phyloP scores from a whole-genome alignment of 92 coral and sea anemone species.

The Micromussa lordhowensis region DNA sequence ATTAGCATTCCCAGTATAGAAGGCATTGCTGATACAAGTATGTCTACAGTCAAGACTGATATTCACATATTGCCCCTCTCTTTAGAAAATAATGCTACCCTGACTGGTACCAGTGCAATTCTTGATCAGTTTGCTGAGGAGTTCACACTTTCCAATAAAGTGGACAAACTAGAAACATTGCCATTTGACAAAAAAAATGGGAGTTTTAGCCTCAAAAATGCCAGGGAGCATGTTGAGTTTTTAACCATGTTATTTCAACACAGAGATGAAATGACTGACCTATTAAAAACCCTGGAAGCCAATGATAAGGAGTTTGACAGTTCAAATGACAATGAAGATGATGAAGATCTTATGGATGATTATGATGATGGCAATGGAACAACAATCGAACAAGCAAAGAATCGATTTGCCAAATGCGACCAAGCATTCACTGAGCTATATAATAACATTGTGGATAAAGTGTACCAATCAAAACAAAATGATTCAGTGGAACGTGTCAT shows the following conservation, averaged over 20 bases:
- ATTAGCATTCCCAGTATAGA: background rate
- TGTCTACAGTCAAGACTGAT: no score
- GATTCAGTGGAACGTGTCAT: slow-evolving; percentile 18
- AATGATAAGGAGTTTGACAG: slow-evolving; percentile 34
- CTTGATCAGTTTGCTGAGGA: no score
- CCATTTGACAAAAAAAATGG: slow-evolving; percentile 45
- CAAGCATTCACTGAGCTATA: slow-evolving; percentile 25
- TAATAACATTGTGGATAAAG: slow-evolving; percentile 5
- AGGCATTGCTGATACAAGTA: background rate
- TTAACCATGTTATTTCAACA: slow-evolving; percentile 19
- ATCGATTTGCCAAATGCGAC: slow-evolving; percentile 37
- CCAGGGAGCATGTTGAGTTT: slow-evolving; percentile 56
- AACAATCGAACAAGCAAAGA: slow-evolving; percentile 25
- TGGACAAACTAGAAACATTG: background rate
- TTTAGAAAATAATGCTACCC: no score
- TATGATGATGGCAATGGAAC: slow-evolving; percentile 42
- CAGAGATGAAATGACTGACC: slow-evolving; percentile 21
- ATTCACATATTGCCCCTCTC: no score
- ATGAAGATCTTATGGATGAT: slow-evolving; percentile 14
- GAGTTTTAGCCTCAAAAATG: slow-evolving; percentile 35
- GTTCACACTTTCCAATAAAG: no score
- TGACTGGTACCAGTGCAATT: no score
- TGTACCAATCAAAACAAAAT: no score
- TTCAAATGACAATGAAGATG: background rate
- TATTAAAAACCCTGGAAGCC: slow-evolving; percentile 2